phyloP scores from a whole-genome alignment of 1,140 invertebrate species.

The Achatina immaculata region DNA sequence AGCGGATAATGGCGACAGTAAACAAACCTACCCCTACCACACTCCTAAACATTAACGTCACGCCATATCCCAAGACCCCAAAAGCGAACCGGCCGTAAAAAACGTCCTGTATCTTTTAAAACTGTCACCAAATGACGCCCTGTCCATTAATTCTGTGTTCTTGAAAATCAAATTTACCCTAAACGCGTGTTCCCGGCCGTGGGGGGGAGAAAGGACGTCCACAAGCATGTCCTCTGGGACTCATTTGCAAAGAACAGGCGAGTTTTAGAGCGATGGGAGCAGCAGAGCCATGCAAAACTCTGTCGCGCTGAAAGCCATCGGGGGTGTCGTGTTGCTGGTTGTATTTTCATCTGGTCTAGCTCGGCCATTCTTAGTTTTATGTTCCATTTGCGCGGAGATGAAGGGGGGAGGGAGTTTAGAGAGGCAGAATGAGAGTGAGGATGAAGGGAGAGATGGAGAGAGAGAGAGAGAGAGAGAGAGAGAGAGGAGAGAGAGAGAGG shows the following conservation, averaged over 20 bases:
- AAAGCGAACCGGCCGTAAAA: background rate
- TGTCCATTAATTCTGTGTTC: conserved; percentile 15
- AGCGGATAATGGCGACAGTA: background rate
- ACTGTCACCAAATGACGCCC: conserved; percentile 20
- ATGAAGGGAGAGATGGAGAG: background rate
- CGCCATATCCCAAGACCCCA: background rate
- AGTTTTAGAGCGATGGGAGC: background rate
- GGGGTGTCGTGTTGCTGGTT: background rate
- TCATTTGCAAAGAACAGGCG: background rate
- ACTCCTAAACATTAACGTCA: conserved; percentile 25
- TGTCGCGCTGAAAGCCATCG: background rate
- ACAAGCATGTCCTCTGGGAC: background rate
- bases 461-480: background rate
- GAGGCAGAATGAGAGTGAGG: conserved; percentile 8
- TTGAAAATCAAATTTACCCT: conserved; percentile 22
- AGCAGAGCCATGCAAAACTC: background rate
- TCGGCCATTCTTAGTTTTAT: background rate
- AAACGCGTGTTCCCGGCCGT: background rate
- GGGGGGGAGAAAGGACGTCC: background rate
- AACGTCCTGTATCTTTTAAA: conserved; percentile 2
- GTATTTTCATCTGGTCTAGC: background rate
- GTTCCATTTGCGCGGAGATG: background rate
- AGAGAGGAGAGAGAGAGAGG: conserved; percentile 9
- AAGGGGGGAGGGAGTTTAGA: background rate
- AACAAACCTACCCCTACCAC: background rate